phyloP scores from a whole-genome alignment of 2,888 invertebrate genomes.

The Lacanobia oleracea region DNA sequence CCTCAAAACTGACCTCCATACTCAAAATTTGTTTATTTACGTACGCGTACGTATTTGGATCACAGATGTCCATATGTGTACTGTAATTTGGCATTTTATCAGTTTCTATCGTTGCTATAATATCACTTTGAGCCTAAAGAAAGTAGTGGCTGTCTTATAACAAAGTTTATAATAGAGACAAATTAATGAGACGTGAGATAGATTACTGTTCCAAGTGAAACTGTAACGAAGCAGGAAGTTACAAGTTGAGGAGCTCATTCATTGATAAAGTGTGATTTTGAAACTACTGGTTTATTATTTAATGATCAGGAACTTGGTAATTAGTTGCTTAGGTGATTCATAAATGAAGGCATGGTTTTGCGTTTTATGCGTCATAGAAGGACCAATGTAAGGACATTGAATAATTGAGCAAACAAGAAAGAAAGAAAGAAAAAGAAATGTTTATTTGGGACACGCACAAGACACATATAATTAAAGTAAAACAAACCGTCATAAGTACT shows the following conservation, averaged over 20 bases:
- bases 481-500: no score
- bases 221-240: constrained; percentile 29
- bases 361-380: not conserved
- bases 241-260: constrained; percentile 30
- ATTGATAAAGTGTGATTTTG: constrained; percentile 29
- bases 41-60: no score
- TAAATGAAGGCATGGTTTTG: constrained; percentile 12
- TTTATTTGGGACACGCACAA: no score
- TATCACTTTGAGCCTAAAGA: constrained; percentile 8
- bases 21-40: no score
- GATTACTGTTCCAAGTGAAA: constrained; percentile 27
- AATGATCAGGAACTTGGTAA: constrained; percentile 38
- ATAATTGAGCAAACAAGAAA: constrained; percentile 5
- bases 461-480: no score
- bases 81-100: not conserved
- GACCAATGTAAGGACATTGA: not conserved
- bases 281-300: constrained; percentile 24
- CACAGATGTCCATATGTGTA: no score
- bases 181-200: constrained; percentile 45
- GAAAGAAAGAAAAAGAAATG: no score
- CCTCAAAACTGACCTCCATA: no score
- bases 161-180: constrained; percentile 49
- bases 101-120: no score
- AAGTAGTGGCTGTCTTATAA: constrained; percentile 4
- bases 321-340: constrained; percentile 24